Conservation (phyloP, 1,140 invertebrate species). For the Drosophila erecta region DNA sequence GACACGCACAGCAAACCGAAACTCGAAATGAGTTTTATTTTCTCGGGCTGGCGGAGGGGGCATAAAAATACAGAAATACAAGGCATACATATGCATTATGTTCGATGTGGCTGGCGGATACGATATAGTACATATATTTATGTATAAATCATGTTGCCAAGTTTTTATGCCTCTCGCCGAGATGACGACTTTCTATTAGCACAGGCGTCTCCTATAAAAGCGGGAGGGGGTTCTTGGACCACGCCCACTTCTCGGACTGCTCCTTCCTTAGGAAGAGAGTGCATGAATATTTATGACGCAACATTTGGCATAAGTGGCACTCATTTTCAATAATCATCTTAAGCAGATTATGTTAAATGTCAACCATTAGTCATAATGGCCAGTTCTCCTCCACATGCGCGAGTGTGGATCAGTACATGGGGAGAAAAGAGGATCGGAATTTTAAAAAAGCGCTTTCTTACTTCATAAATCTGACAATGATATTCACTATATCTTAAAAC, state of each 20-base stretch:
- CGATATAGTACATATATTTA: slow-evolving; percentile 39
- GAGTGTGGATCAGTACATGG: slow-evolving; percentile 10
- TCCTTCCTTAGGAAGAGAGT: slow-evolving; percentile 43
- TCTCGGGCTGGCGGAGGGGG: slow-evolving; percentile 27
- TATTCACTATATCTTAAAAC: too few species aligned
- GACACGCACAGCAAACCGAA: slow-evolving; percentile 21
- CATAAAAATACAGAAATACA: slow-evolving; percentile 47
- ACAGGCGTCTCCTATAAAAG: slow-evolving; percentile 61
- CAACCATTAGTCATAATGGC: slow-evolving; percentile 83
- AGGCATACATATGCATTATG: slow-evolving; percentile 70
- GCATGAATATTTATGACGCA: slow-evolving; percentile 83
- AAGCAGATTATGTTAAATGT: slow-evolving; percentile 83
- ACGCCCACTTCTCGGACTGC: slow-evolving; percentile 12
- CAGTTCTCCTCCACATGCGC: slow-evolving; percentile 53
- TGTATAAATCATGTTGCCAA: slow-evolving; percentile 82
- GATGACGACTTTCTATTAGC: slow-evolving; percentile 75
- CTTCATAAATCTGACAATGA: too few species aligned
- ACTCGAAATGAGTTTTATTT: slow-evolving; percentile 70
- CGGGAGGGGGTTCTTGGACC: slow-evolving; percentile 9
- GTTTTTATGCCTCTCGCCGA: slow-evolving; percentile 75
- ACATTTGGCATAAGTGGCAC: slow-evolving; percentile 82
- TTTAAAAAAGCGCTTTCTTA: too few species aligned
- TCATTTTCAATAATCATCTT: slow-evolving; percentile 84
- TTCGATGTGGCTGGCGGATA: slow-evolving; percentile 32
- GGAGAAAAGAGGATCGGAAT: neutral